Percentiles rank a stretch among this genome's conserved stretches.
phyloP scores from a whole-genome alignment of 2,888 invertebrate species.

The Cordylochernes scorpioides region DNA sequence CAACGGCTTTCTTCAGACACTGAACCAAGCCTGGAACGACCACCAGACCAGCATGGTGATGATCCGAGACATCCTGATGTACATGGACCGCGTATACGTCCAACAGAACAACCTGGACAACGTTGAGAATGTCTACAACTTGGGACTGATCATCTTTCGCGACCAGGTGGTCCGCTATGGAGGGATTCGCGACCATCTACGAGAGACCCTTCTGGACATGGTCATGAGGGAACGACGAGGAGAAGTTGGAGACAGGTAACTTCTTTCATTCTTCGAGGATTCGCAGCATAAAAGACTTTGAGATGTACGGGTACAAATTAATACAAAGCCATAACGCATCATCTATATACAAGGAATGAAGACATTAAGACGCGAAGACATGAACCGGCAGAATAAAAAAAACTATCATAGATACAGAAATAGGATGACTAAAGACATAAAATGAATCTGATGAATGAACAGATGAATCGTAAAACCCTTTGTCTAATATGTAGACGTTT shows the following conservation, averaged over 20 bases:
- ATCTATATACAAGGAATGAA: too few relatives aligned
- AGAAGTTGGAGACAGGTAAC: slow-evolving; percentile 59
- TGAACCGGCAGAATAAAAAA: too few relatives aligned
- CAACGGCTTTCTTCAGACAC: slow-evolving; percentile 80
- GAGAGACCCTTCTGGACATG: slow-evolving; percentile 75
- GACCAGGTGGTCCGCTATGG: slow-evolving; percentile 94
- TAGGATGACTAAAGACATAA: too few relatives aligned
- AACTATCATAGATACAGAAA: too few relatives aligned
- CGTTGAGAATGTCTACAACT: slow-evolving; percentile 93
- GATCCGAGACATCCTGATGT: slow-evolving; percentile 99
- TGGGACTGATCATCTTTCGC: slow-evolving; percentile 87
- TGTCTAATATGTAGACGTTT: too few relatives aligned
- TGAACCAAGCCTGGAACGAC: slow-evolving; percentile 95
- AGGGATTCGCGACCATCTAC: slow-evolving; percentile 70
- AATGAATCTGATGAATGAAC: too few relatives aligned
- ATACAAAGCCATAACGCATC: too few relatives aligned
- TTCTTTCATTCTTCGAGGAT: too few relatives aligned
- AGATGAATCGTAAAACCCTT: too few relatives aligned
- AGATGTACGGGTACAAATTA: too few relatives aligned
- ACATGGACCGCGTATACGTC: slow-evolving; percentile 98
- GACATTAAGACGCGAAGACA: too few relatives aligned
- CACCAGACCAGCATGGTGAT: slow-evolving; percentile 99
- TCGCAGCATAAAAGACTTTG: too few relatives aligned
- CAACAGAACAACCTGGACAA: slow-evolving; percentile 95
- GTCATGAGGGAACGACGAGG: slow-evolving; percentile 85